A percentile compares a stretch with the other conserved stretches of the same genome.
Conservation (phyloP, 1,140 invertebrate genomes). For the Drosophila punjabiensis region DNA sequence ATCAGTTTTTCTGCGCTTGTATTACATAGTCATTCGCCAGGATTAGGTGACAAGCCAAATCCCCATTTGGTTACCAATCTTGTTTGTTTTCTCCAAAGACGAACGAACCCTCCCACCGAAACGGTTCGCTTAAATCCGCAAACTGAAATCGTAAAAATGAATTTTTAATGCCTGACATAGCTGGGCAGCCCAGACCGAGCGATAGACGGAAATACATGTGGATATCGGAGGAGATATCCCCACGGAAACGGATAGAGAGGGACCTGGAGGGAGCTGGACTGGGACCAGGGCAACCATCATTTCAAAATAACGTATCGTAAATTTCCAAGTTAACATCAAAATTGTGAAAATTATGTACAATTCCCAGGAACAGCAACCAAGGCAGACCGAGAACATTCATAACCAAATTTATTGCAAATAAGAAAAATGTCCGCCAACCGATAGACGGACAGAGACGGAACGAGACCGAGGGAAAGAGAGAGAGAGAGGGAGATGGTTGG, state of each 20-base stretch:
- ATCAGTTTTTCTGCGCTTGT: conserved; percentile 7
- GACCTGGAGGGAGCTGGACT: background rate
- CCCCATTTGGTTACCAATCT: conserved; percentile 28
- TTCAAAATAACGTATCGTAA: conserved; percentile 83
- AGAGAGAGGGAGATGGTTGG: background rate
- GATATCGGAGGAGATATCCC: conserved; percentile 18
- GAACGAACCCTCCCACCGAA: background rate
- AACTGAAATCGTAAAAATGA: conserved; percentile 59
- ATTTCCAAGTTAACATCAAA: conserved; percentile 85
- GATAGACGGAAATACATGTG: conserved; percentile 46
- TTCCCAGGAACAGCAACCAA: conserved; percentile 62
- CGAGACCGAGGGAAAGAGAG: background rate
- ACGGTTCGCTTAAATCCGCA: conserved; percentile 44
- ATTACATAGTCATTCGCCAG: conserved; percentile 7
- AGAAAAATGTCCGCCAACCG: conserved; percentile 81
- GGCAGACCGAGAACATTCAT: conserved; percentile 77
- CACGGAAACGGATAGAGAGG: conserved; percentile 5
- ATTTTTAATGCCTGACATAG: conserved; percentile 57
- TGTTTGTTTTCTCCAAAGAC: conserved; percentile 5
- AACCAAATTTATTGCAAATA: conserved; percentile 85
- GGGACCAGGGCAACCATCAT: conserved; percentile 61
- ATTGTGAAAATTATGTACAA: conserved; percentile 84
- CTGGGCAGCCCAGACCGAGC: conserved; percentile 17
- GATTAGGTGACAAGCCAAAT: conserved; percentile 34
- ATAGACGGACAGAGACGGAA: conserved; percentile 46